Percentiles rank a stretch among this genome's conserved stretches.
Conservation (phyloP, 2,113 vertebrate species). For the Meriones unguiculatus region DNA sequence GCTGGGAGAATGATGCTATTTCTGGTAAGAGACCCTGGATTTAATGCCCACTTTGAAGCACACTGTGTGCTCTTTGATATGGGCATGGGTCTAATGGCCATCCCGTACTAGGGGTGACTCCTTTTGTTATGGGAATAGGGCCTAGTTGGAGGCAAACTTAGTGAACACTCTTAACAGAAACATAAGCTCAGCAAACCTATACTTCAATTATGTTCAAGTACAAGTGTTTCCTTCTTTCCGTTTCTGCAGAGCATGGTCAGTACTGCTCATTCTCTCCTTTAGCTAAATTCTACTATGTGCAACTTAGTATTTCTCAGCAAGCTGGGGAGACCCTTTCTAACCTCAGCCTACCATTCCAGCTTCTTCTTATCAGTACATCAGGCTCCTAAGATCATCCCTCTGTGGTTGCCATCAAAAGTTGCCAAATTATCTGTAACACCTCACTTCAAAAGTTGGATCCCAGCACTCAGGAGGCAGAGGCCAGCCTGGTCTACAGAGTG, state of each 20-base stretch:
- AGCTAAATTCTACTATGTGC: background rate
- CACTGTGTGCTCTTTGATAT: background rate
- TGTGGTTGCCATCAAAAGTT: background rate
- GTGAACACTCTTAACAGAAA: background rate
- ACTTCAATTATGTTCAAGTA: background rate
- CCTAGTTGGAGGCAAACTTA: background rate
- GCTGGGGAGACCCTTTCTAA: background rate
- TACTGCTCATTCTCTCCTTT: background rate
- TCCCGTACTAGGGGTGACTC: background rate
- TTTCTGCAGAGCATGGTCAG: background rate
- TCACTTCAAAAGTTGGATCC: background rate
- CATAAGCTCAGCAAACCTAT: background rate
- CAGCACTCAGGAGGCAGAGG: too few species aligned
- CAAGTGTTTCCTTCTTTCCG: background rate
- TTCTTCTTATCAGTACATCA: background rate
- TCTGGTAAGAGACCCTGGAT: background rate
- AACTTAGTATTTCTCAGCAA: background rate
- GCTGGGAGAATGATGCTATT: background rate
- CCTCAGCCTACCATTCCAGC: background rate
- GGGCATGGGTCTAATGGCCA: background rate
- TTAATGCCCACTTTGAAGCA: background rate
- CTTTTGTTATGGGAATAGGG: background rate
- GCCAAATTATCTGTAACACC: background rate
- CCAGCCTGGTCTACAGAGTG: too few species aligned
- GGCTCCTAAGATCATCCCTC: background rate